Percentiles rank a stretch among this genome's conserved stretches.
phyloP scores from a whole-genome alignment of 2,113 vertebrate genomes.

The Aptenodytes forsteri region DNA sequence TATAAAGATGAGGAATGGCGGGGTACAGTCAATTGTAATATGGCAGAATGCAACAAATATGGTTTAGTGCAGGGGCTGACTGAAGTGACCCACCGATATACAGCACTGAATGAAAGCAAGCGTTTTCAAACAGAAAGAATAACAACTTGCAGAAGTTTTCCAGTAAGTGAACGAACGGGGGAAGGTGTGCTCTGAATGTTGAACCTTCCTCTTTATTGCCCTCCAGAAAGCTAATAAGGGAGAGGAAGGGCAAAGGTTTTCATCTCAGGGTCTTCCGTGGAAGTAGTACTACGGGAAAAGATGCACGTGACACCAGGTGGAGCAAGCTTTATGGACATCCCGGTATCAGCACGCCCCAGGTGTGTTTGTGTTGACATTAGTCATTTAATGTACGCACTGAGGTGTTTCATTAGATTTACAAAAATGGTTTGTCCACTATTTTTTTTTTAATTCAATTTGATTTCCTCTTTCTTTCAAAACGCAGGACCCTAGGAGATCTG shows the following conservation, averaged over 20 bases:
- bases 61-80: not conserved
- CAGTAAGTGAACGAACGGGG: not conserved
- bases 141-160: not conserved
- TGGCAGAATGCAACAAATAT: not conserved
- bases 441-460: not conserved
- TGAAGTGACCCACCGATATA: not conserved
- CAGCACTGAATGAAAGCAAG: not conserved
- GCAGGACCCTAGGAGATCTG: not conserved
- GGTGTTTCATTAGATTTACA: not conserved
- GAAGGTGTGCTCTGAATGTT: not conserved
- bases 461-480: not conserved
- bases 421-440: not conserved
- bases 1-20: slow-evolving; percentile 28
- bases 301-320: not conserved
- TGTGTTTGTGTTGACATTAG: not conserved
- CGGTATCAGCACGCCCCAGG: not conserved
- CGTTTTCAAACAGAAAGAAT: not conserved
- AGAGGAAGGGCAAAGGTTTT: not conserved
- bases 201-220: not conserved
- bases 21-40: not conserved
- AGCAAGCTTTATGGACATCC: not conserved
- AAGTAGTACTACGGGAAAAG: accelerated
- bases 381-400: not conserved
- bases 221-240: not conserved
- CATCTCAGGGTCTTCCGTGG: not conserved